Base-by-base conservation (phyloP, 1,140 invertebrate species). In the Streblospio benedicti region DNA sequence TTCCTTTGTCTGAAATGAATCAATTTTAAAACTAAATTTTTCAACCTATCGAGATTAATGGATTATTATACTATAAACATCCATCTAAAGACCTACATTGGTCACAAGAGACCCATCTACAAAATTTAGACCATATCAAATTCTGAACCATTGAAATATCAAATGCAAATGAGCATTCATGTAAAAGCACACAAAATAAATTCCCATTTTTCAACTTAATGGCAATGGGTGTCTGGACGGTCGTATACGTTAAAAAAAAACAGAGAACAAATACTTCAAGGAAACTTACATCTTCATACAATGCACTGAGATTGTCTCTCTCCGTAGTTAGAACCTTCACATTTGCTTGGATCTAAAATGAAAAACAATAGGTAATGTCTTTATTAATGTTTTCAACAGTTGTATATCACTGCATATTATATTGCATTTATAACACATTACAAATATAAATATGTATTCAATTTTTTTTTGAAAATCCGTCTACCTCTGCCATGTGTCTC, bases 271-370 rank as follows among this genome's bases (percentile, higher is more conserved):
- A 60, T 56, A 35, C 43, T 18, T 54, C 16, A 45, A 35, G 32
- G 9, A 16, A 28, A 59, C 60, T 61, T 61, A 75, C 74, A 65
- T 77, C 74, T 57, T 76, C 73, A 67, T 78, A 77, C 71, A 77
- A 69, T 14, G 57, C 65, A 62, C 68, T 75, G 0, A 76, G 68
- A 52, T 71, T 73, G 65, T 79, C 77, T 62, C 76, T 64, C 50
- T 79, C 77, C 25, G 64, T 66, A 5, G 76, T 76, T 16, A 79
- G 52, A 2, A 77, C 73, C 51, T 76, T 74, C 18, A 79, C 74
- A 69, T 77, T 79, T 33, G 74, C 70, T 59, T 77, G 76, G 55
- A 79, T 76, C 75, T 78, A 57, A 30, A 65, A 67, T 45, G 4
- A 5, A 18, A 45, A 0, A 20, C 27, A 45, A 1, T 45, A 20